Base-by-base conservation (phyloP, 2,113 vertebrate species). In the Rhagologus leucostigma region DNA sequence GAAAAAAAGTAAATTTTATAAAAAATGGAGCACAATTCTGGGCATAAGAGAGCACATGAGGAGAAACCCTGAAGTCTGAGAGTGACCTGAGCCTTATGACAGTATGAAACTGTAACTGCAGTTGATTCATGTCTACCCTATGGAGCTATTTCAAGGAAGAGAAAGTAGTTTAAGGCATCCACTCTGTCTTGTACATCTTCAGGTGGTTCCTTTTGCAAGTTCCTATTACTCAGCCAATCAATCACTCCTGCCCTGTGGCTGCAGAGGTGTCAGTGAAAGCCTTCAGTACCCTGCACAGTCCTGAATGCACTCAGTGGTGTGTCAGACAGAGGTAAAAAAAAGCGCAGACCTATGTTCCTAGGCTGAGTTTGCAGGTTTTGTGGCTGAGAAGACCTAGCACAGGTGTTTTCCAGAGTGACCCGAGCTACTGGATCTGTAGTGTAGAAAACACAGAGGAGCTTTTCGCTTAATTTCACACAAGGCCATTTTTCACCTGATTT, bases 371-470 rank as follows among this genome's bases (percentile, higher is more conserved):
- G 37, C 37, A 57, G 49, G 11, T 41, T 52, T 86, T 83, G 59
- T 7, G 2, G 20, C 33, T 41, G 39, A 70, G n/a, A 42, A 82
- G 33, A 37, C 23, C 20, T 39, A 63, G 56, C 24, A 76, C 15
- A 53, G 57, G 14, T 2, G 1, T 92, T 83, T 93, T 77, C 29
- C 47, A n/a, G 37, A 67, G 41, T 7, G 7, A 85, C 12, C 5
- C 0, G 0, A 91, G n/a, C 26, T 65, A 27, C 46, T 59, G n/a
- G 14, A 23, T 33, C 44, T 56, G 41, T 19, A 49, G 20, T 6
- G 2, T 18, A 55, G 26, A 41, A 87, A 71, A 46, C 22, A 41
- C 9, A 52, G 41, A 27, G 12, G 17, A 35, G 33, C 15, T 60
- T 69, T 77, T 44, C 46, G 19, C 33, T 23, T 52, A 6, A 59